Conservation (phyloP, 2,797 vertebrate species). For the Pipistrellus nathusii region DNA sequence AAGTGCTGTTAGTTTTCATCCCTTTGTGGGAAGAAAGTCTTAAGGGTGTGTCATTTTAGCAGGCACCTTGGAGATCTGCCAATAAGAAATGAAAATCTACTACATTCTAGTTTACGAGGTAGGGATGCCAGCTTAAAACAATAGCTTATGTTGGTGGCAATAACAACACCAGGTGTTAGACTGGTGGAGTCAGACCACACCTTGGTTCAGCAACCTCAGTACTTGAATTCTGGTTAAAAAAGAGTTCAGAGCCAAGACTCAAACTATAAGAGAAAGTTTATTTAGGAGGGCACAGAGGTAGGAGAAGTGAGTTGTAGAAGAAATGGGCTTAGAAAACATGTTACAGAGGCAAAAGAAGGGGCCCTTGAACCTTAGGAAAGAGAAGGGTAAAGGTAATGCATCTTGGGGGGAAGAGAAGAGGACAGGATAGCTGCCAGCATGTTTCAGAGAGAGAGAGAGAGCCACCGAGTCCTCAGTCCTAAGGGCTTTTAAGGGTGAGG, state of each 20-base stretch:
- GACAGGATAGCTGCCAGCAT: not conserved
- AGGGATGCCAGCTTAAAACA: conserved; percentile 16
- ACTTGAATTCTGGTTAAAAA: not conserved
- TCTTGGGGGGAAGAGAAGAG: not conserved
- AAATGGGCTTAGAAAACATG: not conserved
- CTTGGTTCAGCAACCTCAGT: not conserved
- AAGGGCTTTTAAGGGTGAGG: not conserved
- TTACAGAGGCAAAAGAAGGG: not conserved
- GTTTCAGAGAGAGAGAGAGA: not conserved
- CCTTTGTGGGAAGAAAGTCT: conserved; percentile 1
- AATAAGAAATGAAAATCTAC: conserved; percentile 9
- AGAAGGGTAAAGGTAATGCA: not conserved
- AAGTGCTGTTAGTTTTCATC: not conserved
- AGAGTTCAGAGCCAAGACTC: not conserved
- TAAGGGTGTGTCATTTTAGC: conserved; percentile 51
- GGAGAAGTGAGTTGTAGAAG: not conserved
- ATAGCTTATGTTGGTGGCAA: not conserved
- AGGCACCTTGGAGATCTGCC: conserved; percentile 6
- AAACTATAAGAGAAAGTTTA: not conserved
- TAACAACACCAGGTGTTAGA: not conserved
- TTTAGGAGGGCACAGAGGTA: not conserved
- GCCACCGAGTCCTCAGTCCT: not conserved
- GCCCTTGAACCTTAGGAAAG: not conserved
- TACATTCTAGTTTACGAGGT: not conserved
- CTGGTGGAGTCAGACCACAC: not conserved